Base-by-base conservation (phyloP, 2,888 invertebrate species). In the Lacanobia oleracea region DNA sequence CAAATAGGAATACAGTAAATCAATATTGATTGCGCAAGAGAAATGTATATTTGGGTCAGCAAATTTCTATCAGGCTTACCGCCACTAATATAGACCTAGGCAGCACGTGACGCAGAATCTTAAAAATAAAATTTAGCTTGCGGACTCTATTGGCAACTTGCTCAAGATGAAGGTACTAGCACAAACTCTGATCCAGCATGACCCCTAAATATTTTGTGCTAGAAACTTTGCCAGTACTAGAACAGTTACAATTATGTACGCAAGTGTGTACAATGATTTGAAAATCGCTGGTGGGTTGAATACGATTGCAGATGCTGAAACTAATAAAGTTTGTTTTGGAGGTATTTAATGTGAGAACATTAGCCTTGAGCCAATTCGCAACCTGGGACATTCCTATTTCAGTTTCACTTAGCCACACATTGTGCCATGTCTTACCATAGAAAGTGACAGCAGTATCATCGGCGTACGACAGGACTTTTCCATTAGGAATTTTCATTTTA, bases 1-100 rank as follows among this genome's bases (percentile, higher is more conserved):
- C 62, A 62, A 62, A 62, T 10, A 62, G 50, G 63, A 21, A 63
- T 63, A 50, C 37, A 63, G 51, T 63, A 63, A 9, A 37, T 51
- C 27, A 51, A 21, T 33, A 21, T 50, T 33, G 63, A 63, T 63
- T 51, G 63, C 33, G 50, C 63, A 48, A 63, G 63, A 37, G 51
- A 48, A 18, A 63, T 9, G 16, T 63, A 63, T 37, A 50, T 62
- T 48, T 61, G 45, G 2, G n/a, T n/a, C n/a, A 45, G 61, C 45
- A 61, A 3, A 61, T 45, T 61, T 61, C 61, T 2, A 8, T 2
- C 45, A 45, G 61, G 27, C n/a, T 61, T 61, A 27, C n/a, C n/a
- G 27, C 45, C 40, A 21, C 63, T 40, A 51, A 37, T 7, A 10
- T 23, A 14, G 62, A 14, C 60, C 33, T 50, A 63, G 50, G 50